These are phyloP conservation scores for Ricordea florida DNA, from an alignment of 92 coral and sea anemone species.

Conservation along the genomic window DNA sequence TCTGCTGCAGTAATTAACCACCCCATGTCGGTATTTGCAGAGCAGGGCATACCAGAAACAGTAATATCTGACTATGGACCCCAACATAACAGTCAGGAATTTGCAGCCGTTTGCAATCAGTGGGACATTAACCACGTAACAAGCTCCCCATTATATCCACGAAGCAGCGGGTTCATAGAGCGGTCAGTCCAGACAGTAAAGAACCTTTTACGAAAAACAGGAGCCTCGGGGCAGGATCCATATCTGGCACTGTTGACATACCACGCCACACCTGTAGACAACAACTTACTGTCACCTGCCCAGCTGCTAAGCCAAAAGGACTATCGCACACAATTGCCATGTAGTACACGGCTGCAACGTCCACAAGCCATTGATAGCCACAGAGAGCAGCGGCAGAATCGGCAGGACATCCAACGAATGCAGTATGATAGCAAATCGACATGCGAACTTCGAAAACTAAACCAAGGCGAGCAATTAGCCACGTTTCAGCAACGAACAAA, in stretches of 20 bases:
- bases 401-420: conserved; percentile 34
- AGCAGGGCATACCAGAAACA: conserved; percentile 8
- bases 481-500: conserved; percentile 11
- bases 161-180: no score
- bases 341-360: conserved; percentile 59
- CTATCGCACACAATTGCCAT: conserved; percentile 55
- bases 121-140: conserved; percentile 27
- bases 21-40: conserved; percentile 12
- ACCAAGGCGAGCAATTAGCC: conserved; percentile 45
- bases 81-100: conserved; percentile 15
- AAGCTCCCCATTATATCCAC: conserved; percentile 45
- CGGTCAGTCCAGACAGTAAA: no score
- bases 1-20: conserved; percentile 25
- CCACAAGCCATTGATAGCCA: conserved; percentile 17
- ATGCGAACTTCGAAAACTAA: conserved; percentile 22
- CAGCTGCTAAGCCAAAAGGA: conserved; percentile 35
- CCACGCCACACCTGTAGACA: conserved; percentile 59
- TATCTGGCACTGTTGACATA: conserved; percentile 55
- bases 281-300: conserved; percentile 37
- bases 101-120: conserved; percentile 1
- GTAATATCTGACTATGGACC: conserved; percentile 31
- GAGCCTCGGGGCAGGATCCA: conserved; percentile 55
- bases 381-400: conserved; percentile 4
- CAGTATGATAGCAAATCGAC: conserved; percentile 31
- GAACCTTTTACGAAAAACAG: conserved; percentile 22